Evolutionary conservation across 2,797 vertebrate genomes (phyloP).

Genomic region (Enteromius fasciolatus): DNA sequence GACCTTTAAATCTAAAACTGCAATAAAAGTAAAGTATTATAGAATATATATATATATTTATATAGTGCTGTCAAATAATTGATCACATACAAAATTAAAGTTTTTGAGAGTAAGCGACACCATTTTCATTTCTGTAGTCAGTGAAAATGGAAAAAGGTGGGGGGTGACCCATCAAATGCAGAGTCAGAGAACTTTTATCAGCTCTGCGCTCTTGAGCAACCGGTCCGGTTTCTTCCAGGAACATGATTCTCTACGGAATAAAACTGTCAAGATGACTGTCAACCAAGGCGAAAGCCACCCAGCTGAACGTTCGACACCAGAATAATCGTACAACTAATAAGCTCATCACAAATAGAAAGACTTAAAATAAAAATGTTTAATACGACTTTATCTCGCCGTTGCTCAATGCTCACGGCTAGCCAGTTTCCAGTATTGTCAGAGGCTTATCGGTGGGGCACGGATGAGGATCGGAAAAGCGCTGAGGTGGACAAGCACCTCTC

Average conservation of each 20-base stretch:
- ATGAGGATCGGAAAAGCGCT: constrained; percentile 82
- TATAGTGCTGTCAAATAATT: neutral
- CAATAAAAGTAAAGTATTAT: neutral
- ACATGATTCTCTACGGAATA: constrained; percentile 31
- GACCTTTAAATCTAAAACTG: neutral
- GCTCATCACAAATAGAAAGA: constrained; percentile 78
- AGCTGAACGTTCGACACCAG: constrained; percentile 34
- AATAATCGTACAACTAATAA: constrained; percentile 18
- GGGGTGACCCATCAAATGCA: neutral
- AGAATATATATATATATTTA: neutral
- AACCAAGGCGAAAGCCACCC: constrained; percentile 15
- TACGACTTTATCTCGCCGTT: constrained; percentile 74
- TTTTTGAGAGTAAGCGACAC: neutral
- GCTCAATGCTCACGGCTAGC: constrained; percentile 77
- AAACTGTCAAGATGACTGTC: constrained; percentile 25
- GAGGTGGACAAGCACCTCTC: constrained; percentile 74
- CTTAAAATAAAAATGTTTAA: constrained; percentile 76
- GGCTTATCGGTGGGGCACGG: constrained; percentile 73
- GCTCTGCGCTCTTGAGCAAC: constrained; percentile 28
- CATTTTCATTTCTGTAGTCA: neutral
- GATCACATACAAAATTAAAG: too few species aligned
- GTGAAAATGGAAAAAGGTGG: neutral
- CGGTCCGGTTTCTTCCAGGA: constrained; percentile 22
- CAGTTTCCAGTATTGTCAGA: constrained; percentile 76
- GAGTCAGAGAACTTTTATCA: constrained; percentile 30